Percentiles rank a stretch among this genome's conserved stretches.
Conservation (phyloP, 1,140 invertebrate genomes). For the Drosophila chauvacae region DNA sequence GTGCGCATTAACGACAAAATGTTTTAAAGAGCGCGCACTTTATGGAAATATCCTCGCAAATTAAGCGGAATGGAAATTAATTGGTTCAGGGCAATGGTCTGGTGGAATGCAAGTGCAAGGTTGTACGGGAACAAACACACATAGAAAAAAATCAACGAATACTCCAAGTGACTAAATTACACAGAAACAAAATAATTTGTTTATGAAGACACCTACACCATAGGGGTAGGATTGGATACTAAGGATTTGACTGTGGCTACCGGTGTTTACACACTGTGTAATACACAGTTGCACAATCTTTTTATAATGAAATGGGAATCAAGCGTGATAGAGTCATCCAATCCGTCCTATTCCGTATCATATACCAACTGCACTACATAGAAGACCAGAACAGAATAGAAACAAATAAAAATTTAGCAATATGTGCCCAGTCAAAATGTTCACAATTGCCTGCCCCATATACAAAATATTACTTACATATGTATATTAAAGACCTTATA, state of each 20-base stretch:
- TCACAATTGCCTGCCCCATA: too few relatives aligned
- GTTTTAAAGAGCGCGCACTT: background rate
- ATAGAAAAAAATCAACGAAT: background rate
- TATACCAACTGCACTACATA: background rate
- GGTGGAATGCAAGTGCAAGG: background rate
- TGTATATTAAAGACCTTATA: too few relatives aligned
- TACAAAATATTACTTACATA: too few relatives aligned
- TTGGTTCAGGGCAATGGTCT: background rate
- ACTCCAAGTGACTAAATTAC: background rate
- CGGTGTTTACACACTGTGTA: background rate
- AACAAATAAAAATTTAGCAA: background rate
- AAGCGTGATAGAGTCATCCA: background rate
- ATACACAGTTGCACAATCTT: background rate
- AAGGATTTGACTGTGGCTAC: background rate
- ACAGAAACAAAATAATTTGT: background rate
- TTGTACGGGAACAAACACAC: background rate
- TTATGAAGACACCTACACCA: background rate
- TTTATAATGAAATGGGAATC: background rate
- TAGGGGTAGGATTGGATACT: background rate
- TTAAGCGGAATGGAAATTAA: slow-evolving; percentile 4
- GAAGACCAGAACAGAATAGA: background rate
- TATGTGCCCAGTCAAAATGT: too few relatives aligned
- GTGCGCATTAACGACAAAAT: background rate
- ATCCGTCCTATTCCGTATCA: background rate
- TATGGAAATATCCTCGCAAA: background rate